phyloP scores from a whole-genome alignment of 2,797 vertebrate genomes.

The Karalla daura region DNA sequence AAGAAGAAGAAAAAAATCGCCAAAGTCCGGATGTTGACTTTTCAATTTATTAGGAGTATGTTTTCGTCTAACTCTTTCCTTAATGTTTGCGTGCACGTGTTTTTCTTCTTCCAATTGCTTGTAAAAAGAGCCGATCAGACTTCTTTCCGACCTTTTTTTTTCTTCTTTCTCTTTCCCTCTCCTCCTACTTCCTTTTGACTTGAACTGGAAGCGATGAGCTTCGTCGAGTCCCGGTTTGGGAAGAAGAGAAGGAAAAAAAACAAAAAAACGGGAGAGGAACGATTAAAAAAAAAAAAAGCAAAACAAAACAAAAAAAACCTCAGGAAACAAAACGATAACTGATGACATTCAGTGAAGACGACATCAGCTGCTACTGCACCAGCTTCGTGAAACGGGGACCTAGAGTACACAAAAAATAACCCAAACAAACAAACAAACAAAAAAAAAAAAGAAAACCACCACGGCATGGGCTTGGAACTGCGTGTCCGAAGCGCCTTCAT shows the following conservation, averaged over 20 bases:
- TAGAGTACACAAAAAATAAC: too few species aligned
- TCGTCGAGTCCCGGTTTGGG: too few species aligned
- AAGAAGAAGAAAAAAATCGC: neutral
- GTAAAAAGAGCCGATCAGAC: conserved; percentile 29
- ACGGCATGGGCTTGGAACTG: neutral
- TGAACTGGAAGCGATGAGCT: conserved; percentile 33
- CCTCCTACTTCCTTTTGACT: conserved; percentile 3
- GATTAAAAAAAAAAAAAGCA: too few species aligned
- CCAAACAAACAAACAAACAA: too few species aligned
- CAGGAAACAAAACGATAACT: too few species aligned
- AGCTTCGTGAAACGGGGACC: conserved; percentile 45
- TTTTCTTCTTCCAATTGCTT: conserved; percentile 31
- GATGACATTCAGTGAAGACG: conserved; percentile 20
- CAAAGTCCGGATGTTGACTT: conserved; percentile 40
- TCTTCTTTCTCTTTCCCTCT: conserved; percentile 22
- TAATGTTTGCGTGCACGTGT: conserved; percentile 34
- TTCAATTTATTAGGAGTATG: conserved; percentile 19
- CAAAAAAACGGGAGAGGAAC: too few species aligned
- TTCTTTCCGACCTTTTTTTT: neutral
- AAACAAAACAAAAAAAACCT: too few species aligned
- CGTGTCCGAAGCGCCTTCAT: conserved; percentile 11
- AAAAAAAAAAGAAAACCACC: too few species aligned
- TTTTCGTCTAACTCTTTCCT: conserved; percentile 26
- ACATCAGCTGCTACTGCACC: conserved; percentile 32
- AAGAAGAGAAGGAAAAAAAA: too few species aligned